Evolutionary conservation across 2,797 vertebrate species (phyloP).

Genomic region (Scarus forsteni): DNA sequence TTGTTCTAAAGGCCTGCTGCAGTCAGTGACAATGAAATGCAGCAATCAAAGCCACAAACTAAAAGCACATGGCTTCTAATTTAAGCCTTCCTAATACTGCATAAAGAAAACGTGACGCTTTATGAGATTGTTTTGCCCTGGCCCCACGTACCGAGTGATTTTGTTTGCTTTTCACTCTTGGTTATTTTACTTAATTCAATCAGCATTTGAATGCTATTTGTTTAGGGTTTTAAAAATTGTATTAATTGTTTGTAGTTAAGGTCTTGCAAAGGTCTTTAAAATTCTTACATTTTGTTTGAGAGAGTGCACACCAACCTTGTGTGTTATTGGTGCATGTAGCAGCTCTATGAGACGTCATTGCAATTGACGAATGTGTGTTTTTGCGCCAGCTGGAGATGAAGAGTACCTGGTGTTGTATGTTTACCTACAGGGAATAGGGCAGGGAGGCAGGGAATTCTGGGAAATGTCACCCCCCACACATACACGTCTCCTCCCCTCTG

Average conservation of each 20-base stretch:
- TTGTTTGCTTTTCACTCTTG: no score
- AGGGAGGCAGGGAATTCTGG: conserved; percentile 56
- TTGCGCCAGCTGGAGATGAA: conserved; percentile 41
- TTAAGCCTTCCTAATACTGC: conserved; percentile 74
- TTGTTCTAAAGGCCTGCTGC: conserved; percentile 30
- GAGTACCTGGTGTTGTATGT: conserved; percentile 19
- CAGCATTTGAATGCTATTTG: no score
- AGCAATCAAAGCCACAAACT: conserved; percentile 80
- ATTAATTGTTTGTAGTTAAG: no score
- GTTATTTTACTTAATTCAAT: no score
- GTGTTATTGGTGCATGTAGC: no score
- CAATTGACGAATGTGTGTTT: conserved; percentile 49
- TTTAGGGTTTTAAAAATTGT: no score
- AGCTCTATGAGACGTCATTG: conserved; percentile 56
- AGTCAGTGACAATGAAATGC: conserved; percentile 51
- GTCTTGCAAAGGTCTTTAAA: no score
- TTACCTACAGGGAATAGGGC: conserved; percentile 32
- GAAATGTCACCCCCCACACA: conserved; percentile 62
- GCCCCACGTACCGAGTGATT: no score
- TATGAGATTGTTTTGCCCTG: no score
- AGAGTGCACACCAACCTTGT: no score
- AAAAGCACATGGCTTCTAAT: conserved; percentile 82
- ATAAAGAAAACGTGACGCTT: conserved; percentile 60
- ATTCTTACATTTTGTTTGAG: no score
- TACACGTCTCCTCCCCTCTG: conserved; percentile 35